A percentile compares a stretch with the other conserved stretches of the same genome.
These are phyloP conservation scores for Lucifuga dentata DNA, from an alignment of 2,113 vertebrate genomes.

Conservation along the genomic window DNA sequence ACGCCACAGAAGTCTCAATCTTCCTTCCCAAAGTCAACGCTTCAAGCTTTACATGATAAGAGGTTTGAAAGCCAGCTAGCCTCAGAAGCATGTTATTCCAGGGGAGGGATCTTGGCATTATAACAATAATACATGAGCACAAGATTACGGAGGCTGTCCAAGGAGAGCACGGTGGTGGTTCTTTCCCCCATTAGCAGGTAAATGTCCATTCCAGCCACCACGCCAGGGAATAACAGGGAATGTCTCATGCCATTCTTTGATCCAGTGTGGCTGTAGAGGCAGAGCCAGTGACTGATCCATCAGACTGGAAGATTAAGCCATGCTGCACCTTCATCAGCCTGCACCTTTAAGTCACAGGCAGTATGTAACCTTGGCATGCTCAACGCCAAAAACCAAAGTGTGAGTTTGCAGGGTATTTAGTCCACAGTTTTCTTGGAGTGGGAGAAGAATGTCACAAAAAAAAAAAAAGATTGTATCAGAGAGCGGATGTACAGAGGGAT, in stretches of 20 bases:
- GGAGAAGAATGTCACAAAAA: constrained; percentile 35
- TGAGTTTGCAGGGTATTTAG: constrained; percentile 26
- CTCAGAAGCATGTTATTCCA: constrained; percentile 57
- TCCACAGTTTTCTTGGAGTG: constrained; percentile 42
- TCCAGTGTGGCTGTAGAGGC: constrained; percentile 54
- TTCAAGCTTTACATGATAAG: constrained; percentile 51
- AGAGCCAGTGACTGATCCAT: constrained; percentile 22
- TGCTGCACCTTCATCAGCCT: constrained; percentile 61
- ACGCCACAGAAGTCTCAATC: constrained; percentile 46
- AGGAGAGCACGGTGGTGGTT: constrained; percentile 34
- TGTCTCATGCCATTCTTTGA: constrained; percentile 43
- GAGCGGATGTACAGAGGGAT: constrained; percentile 56
- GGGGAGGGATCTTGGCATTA: constrained; percentile 64
- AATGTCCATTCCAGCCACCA: constrained; percentile 53
- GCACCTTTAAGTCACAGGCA: constrained; percentile 54
- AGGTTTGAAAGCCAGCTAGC: constrained; percentile 63
- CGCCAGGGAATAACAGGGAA: constrained; percentile 40
- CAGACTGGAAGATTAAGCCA: constrained; percentile 59
- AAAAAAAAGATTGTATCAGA: constrained; percentile 43
- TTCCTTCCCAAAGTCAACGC: constrained; percentile 21
- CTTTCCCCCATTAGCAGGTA: constrained; percentile 37
- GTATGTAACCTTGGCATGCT: constrained; percentile 55
- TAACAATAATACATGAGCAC: constrained; percentile 71
- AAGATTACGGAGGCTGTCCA: constrained; percentile 66
- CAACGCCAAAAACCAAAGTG: constrained; percentile 49